These are phyloP conservation scores for Montipora cactus DNA, from an alignment of 64 coral and sea anemone species.

Conservation along the genomic window DNA sequence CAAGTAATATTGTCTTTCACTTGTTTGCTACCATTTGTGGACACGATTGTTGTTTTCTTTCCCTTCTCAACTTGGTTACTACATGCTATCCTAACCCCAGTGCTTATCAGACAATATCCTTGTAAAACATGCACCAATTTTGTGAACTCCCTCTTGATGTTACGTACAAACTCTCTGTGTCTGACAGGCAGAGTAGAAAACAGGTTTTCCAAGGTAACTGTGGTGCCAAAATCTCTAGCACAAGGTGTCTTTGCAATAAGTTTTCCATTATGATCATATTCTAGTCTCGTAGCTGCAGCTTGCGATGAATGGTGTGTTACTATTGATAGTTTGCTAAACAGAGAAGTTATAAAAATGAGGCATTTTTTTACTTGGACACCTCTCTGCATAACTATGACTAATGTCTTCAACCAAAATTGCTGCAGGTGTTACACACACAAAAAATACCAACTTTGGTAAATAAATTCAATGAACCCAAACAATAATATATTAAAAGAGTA, in stretches of 20 bases:
- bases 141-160: slow-evolving; percentile 93
- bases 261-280: slow-evolving; percentile 96
- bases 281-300: slow-evolving; percentile 82
- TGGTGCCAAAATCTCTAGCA: slow-evolving; percentile 86
- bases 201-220: slow-evolving; percentile 80
- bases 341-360: background rate
- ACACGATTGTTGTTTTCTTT: slow-evolving; percentile 75
- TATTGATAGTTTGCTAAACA: slow-evolving; percentile 81
- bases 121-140: slow-evolving; percentile 95
- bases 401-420: no score
- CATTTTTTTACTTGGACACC: background rate
- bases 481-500: no score
- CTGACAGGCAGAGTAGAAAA: slow-evolving; percentile 95
- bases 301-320: slow-evolving; percentile 84
- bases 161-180: slow-evolving; percentile 93
- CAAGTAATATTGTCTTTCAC: slow-evolving; percentile 94
- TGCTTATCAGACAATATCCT: slow-evolving; percentile 92
- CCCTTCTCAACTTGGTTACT: slow-evolving; percentile 90
- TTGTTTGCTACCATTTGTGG: slow-evolving; percentile 81
- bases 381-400: no score
- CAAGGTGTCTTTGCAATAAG: slow-evolving; percentile 72
- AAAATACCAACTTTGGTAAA: no score
- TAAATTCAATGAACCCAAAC: no score
- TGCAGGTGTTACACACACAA: no score
- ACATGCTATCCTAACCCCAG: slow-evolving; percentile 82